These are phyloP conservation scores for Nyctalus aviator DNA, from an alignment of 2,797 vertebrate genomes.

Conservation along the genomic window DNA sequence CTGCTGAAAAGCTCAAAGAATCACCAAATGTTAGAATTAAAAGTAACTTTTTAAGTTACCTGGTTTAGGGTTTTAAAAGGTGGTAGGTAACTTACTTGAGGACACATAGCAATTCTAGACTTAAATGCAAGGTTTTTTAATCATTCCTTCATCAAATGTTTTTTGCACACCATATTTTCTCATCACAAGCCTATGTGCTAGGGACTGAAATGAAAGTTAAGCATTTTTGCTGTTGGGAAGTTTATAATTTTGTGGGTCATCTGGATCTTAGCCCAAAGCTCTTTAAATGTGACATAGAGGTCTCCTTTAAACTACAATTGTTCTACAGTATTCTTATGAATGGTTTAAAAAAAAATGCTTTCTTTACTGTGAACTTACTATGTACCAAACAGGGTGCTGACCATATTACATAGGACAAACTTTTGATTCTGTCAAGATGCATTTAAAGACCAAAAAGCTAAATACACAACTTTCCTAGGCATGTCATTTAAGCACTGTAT, in stretches of 20 bases:
- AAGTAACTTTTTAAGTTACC: not conserved
- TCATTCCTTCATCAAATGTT: not conserved
- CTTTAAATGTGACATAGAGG: not conserved
- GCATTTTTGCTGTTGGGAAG: not conserved
- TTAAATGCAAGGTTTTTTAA: not conserved
- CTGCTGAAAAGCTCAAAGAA: not conserved
- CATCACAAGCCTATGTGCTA: not conserved
- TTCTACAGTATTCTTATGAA: not conserved
- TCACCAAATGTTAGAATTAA: not conserved
- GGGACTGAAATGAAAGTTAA: not conserved
- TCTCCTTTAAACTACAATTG: not conserved
- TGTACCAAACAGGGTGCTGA: not conserved
- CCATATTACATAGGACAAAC: not conserved
- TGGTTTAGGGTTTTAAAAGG: not conserved
- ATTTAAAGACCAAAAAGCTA: not conserved
- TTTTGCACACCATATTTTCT: not conserved
- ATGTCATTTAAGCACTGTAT: not conserved
- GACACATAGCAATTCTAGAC: not conserved
- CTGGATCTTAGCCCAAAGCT: not conserved
- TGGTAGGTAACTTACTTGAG: not conserved
- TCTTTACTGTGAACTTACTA: not conserved
- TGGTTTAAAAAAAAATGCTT: not conserved
- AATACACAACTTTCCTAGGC: not conserved
- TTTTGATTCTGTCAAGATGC: not conserved
- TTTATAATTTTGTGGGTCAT: not conserved